Base-by-base conservation (phyloP, 2,797 vertebrate genomes). In the Lagorchestes hirsutus region DNA sequence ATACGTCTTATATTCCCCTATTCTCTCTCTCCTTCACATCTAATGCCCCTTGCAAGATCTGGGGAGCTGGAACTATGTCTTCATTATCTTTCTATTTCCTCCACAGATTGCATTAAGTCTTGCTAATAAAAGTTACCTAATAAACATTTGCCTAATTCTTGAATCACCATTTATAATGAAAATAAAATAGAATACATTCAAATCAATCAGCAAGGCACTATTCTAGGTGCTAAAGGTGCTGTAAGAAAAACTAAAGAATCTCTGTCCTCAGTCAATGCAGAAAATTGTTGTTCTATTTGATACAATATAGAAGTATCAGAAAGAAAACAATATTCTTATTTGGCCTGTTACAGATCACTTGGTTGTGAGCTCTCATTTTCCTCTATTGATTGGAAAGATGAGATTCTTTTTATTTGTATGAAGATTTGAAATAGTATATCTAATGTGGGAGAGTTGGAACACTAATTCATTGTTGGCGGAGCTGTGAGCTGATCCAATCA, bases 181-280 rank as follows among this genome's bases (percentile, higher is more conserved):
- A 87, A 87, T 87, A 82, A 82, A 82, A 82, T 46, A 82, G 9
- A 87, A 50, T 46, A 18, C 12, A 82, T 27, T 87, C 22, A 87
- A 27, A 46, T 46, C 24, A 46, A 87, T 82, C 74, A 22, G n/a
- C 67, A 67, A 67, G 34, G 34, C 13, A n/a, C 34, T 67, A 16
- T 67, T 67, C 34, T 74, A 74, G 62, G 62, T 74, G 14, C 62
- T 22, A 74, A 74, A 3, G 62, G 14, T 74, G 22, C 1, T 96
- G 93, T 34, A 90, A 91, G 93, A 96, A 97, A 93, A 95, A 95
- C 97, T 97, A 97, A 92, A 93, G 93, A 94, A 96, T 87, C 55
- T 92, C 13, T 93, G 90, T 97, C 34, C 56, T 29, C 67, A 54
- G 91, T 87, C 40, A 87, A 50, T 9, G 27, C n/a, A 50, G 40